Base-by-base conservation (phyloP, 92 coral and sea anemone genomes). In the Paragorgia papillata region DNA sequence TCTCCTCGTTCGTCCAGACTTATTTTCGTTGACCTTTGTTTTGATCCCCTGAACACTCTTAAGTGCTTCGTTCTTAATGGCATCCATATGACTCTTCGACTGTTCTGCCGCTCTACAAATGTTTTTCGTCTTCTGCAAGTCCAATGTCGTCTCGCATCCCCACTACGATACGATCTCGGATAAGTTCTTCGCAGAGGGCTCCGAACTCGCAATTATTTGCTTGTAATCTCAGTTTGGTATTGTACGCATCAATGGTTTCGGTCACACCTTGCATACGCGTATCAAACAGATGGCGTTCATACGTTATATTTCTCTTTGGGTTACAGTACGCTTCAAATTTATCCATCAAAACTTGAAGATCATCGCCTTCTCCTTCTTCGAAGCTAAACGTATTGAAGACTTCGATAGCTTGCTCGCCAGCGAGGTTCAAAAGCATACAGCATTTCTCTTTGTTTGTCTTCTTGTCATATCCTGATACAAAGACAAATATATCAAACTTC, bases 181-280 rank as follows among this genome's bases (percentile, higher is more conserved):
- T 51, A 2, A 53, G 46, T 20, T 50, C 64, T 21, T 71, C 27
- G 3, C 18, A 18, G 2, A 50, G 51, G 20, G 40, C 28, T 18
- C 79, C 79, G 21, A 53, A 71, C n/a, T 37, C 65, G 53, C 79
- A 69, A 37, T 20, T 69, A 32, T 69, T 69, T 14, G 76, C 76
- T 54, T 69, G 60, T 1, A 41, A 34, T 69, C 74, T 8, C 18
- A 66, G 28, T 30, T 68, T 56, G 7, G 41, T 31, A 2, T 27
- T 43, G 27, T 27, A 32, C 21, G 69, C 44, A 31, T 64, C 71
- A 34, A 64, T 31, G 46, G 71, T 31, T 64, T 34, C 26, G 25
- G 5, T 9, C 12, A 18, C 2, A 21, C 35, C 22, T 43, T 66
- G 74, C 31, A 21, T n/a, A 9, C 74, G 6, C 9, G 50, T 64